phyloP scores from a whole-genome alignment of 2,888 invertebrate genomes.

The Caenorhabditis sp. region DNA sequence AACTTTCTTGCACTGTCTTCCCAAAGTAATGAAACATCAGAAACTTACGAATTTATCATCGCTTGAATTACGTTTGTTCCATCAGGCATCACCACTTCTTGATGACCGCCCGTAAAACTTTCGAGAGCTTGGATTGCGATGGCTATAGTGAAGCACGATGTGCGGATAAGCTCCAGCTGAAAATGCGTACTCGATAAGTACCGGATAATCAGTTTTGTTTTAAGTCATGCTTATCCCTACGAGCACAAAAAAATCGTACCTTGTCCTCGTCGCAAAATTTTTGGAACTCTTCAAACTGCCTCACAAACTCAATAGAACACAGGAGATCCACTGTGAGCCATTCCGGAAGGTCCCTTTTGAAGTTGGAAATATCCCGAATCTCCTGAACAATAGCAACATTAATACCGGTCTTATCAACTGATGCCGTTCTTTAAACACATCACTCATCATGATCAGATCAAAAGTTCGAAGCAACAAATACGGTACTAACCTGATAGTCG shows the following conservation, averaged over 20 bases:
- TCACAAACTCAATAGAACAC: conserved; percentile 50
- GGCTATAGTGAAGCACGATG: conserved; percentile 46
- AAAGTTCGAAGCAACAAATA: background rate
- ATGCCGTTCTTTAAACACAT: conserved; percentile 23
- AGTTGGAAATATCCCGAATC: conserved; percentile 15
- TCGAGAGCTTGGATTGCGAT: conserved; percentile 62
- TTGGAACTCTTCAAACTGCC: conserved; percentile 38
- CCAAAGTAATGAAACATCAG: conserved; percentile 30
- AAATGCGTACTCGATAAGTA: conserved; percentile 15
- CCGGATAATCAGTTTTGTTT: conserved; percentile 6
- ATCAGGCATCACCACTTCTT: conserved; percentile 51
- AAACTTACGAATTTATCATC: conserved; percentile 28
- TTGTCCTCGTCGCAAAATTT: conserved; percentile 45
- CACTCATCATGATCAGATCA: conserved; percentile 41
- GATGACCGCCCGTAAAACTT: conserved; percentile 45
- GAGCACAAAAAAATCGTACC: conserved; percentile 11
- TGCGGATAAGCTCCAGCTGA: conserved; percentile 51
- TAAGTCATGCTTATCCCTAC: background rate
- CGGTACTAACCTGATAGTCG: conserved; percentile 16
- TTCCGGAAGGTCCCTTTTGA: conserved; percentile 46
- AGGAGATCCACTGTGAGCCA: conserved; percentile 59
- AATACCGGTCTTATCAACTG: background rate
- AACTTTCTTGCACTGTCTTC: no score
- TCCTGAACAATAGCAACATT: conserved; percentile 11
- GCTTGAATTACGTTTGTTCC: conserved; percentile 51